Percentiles rank a stretch among this genome's conserved stretches.
Conservation (phyloP, 1,140 invertebrate genomes). For the Dendrolimus punctatus region DNA sequence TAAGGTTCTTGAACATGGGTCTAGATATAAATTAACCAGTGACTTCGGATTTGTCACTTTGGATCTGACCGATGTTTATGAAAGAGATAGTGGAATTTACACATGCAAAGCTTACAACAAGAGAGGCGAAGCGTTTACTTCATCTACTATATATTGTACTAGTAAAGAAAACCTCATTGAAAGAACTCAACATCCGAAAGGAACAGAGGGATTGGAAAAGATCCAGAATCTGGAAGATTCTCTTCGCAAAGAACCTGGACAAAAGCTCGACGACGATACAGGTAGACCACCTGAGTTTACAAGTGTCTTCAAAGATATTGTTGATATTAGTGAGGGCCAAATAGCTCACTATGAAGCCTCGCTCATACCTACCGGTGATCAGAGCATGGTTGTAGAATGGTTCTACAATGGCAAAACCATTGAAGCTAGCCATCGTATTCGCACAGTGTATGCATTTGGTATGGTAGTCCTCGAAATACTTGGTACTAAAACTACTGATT, state of each 20-base stretch:
- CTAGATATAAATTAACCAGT: slow-evolving; percentile 88
- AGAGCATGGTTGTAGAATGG: slow-evolving; percentile 98
- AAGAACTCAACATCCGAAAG: slow-evolving; percentile 93
- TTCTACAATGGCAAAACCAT: slow-evolving; percentile 94
- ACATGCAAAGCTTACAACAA: slow-evolving; percentile 91
- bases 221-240: slow-evolving; percentile 94
- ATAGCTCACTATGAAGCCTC: slow-evolving; percentile 96
- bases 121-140: slow-evolving; percentile 92
- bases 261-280: slow-evolving; percentile 79
- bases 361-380: slow-evolving; percentile 93
- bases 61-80: slow-evolving; percentile 90
- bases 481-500: slow-evolving; percentile 91
- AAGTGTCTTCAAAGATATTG: slow-evolving; percentile 86
- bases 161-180: slow-evolving; percentile 89
- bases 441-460: slow-evolving; percentile 95
- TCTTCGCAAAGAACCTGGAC: slow-evolving; percentile 79
- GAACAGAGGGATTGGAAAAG: slow-evolving; percentile 90
- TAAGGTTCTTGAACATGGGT: slow-evolving; percentile 87
- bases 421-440: slow-evolving; percentile 90
- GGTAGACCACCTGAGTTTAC: slow-evolving; percentile 91
- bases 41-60: slow-evolving; percentile 95
- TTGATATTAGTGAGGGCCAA: slow-evolving; percentile 89
- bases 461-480: slow-evolving; percentile 96
- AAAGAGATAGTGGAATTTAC: slow-evolving; percentile 95
- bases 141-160: slow-evolving; percentile 88